These are phyloP conservation scores for Trididemnum clinides DNA, from an alignment of 23 tunicate species.

Conservation along the genomic window DNA sequence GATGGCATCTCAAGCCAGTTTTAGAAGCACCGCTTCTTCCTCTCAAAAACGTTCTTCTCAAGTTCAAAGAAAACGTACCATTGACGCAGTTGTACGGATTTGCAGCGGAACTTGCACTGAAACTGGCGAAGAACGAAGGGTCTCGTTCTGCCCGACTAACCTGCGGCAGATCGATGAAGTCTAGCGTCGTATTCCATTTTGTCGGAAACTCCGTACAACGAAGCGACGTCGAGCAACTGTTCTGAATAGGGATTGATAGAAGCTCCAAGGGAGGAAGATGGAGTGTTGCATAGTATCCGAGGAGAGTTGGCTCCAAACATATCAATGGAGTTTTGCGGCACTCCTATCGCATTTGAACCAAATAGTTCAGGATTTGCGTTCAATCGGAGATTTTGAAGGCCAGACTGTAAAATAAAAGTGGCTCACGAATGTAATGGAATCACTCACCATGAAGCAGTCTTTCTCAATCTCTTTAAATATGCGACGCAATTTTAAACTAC, in stretches of 20 bases:
- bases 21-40: no score
- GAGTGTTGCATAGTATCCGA: neutral
- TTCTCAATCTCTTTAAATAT: no score
- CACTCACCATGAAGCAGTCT: neutral
- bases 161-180: conserved; percentile 90
- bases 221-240: conserved; percentile 82
- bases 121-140: no score
- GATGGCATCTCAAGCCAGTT: no score
- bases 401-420: conserved; percentile 43
- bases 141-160: no score
- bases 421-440: no score
- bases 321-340: conserved; percentile 10
- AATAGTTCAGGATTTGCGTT: conserved; percentile 45
- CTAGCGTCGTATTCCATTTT: conserved; percentile 95
- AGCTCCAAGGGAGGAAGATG: neutral
- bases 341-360: conserved; percentile 31
- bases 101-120: no score
- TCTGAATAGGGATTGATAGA: conserved; percentile 54
- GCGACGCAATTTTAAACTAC: no score
- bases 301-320: conserved; percentile 54
- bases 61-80: no score
- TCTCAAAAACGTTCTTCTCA: no score
- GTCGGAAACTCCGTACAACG: conserved; percentile 88
- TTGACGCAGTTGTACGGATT: no score
- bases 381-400: conserved; percentile 72